Evolutionary conservation across 2,888 invertebrate species (phyloP).

Genomic region (Slavum lentiscoides): DNA sequence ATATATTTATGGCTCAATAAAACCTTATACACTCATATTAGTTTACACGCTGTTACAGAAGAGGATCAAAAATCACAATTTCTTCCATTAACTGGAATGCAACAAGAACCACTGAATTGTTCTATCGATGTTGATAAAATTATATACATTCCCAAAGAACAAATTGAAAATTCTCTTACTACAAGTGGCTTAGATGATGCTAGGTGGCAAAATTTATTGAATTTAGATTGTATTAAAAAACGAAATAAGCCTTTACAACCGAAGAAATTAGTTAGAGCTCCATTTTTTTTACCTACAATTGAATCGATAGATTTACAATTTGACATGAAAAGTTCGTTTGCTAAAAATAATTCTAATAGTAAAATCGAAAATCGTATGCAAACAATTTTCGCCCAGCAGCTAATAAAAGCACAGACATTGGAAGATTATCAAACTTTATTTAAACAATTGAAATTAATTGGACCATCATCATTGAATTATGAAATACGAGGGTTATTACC

Average conservation of each 20-base stretch:
- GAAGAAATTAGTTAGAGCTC: slow-evolving; percentile 82
- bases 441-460: slow-evolving; percentile 69
- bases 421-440: slow-evolving; percentile 66
- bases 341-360: slow-evolving; percentile 57
- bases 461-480: slow-evolving; percentile 83
- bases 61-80: slow-evolving; percentile 58
- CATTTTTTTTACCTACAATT: slow-evolving; percentile 93
- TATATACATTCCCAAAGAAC: slow-evolving; percentile 18
- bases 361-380: slow-evolving; percentile 66
- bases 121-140: slow-evolving; percentile 29
- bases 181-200: slow-evolving; percentile 83
- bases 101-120: slow-evolving; percentile 59
- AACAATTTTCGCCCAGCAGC: slow-evolving; percentile 70
- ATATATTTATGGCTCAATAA: slow-evolving; percentile 93
- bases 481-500: slow-evolving; percentile 81
- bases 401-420: slow-evolving; percentile 63
- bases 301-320: slow-evolving; percentile 82
- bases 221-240: slow-evolving; percentile 81
- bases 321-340: slow-evolving; percentile 64
- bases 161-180: slow-evolving; percentile 65
- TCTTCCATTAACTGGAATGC: slow-evolving; percentile 48
- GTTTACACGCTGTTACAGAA: slow-evolving; percentile 70
- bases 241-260: slow-evolving; percentile 88
- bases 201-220: slow-evolving; percentile 88
- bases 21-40: slow-evolving; percentile 78